Evolutionary conservation across 30 jellyfish, hydroid and myxozoan species (phyloP).

Genomic region (Aurelia aurita): DNA sequence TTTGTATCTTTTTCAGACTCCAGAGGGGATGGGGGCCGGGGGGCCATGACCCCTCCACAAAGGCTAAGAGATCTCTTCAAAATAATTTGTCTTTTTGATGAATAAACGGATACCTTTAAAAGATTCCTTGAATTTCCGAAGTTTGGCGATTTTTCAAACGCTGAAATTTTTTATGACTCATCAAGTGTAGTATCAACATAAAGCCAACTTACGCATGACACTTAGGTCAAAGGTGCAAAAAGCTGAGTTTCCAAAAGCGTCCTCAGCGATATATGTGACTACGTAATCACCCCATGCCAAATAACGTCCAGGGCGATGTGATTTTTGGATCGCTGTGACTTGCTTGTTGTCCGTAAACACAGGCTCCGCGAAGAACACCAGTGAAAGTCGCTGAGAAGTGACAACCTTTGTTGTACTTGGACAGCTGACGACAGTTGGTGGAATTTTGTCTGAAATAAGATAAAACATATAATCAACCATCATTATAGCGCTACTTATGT

Average conservation of each 20-base stretch:
- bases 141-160: no score
- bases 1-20: no score
- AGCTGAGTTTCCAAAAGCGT: constrained; percentile 88
- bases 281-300: constrained; percentile 93
- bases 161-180: no score
- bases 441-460: constrained; percentile 66
- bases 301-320: constrained; percentile 80
- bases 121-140: no score
- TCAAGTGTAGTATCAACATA: not conserved
- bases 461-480: no score
- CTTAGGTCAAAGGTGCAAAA: constrained; percentile 78
- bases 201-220: constrained; percentile 83
- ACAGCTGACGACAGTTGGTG: constrained; percentile 86
- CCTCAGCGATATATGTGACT: constrained; percentile 84
- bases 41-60: no score
- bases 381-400: constrained; percentile 29
- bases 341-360: constrained; percentile 84
- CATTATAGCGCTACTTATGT: no score
- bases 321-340: constrained; percentile 56
- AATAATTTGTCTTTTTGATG: no score
- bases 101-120: no score
- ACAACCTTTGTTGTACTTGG: constrained; percentile 65
- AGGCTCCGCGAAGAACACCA: constrained; percentile 87
- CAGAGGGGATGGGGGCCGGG: no score
- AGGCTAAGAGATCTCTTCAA: no score